Conservation (phyloP, 2,797 vertebrate species). For the Enteromius anoplus region DNA sequence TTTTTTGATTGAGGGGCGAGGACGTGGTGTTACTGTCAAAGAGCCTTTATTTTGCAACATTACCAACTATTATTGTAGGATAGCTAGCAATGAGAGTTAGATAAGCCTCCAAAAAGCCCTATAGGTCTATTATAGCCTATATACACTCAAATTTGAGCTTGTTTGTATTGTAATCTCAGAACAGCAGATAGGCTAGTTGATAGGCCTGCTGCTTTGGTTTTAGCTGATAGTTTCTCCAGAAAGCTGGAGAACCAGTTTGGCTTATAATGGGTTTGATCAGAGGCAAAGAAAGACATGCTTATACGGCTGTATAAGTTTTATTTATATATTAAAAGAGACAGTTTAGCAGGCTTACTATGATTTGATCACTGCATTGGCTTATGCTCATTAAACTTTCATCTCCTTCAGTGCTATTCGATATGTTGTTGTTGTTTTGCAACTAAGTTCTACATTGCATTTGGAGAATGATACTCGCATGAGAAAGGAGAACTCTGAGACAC, state of each 20-base stretch:
- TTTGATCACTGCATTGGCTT: neutral
- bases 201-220: slow-evolving; percentile 29
- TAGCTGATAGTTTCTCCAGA: slow-evolving; percentile 25
- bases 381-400: slow-evolving; percentile 4
- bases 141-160: neutral
- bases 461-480: neutral
- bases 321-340: neutral
- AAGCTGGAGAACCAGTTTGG: slow-evolving; percentile 44
- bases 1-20: neutral
- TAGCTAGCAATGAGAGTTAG: neutral
- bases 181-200: slow-evolving; percentile 35
- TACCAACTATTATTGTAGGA: neutral
- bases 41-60: neutral
- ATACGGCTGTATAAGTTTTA: neutral
- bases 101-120: neutral
- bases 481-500: slow-evolving; percentile 2
- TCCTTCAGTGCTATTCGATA: neutral
- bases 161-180: slow-evolving; percentile 21
- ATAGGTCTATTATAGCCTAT: neutral
- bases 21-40: neutral
- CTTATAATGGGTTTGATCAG: slow-evolving; percentile 29
- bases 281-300: neutral
- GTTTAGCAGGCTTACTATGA: neutral
- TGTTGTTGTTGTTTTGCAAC: neutral
- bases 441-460: too few relatives aligned